phyloP scores from a whole-genome alignment of 1,140 invertebrate species.

The Choristoneura fumiferana region DNA sequence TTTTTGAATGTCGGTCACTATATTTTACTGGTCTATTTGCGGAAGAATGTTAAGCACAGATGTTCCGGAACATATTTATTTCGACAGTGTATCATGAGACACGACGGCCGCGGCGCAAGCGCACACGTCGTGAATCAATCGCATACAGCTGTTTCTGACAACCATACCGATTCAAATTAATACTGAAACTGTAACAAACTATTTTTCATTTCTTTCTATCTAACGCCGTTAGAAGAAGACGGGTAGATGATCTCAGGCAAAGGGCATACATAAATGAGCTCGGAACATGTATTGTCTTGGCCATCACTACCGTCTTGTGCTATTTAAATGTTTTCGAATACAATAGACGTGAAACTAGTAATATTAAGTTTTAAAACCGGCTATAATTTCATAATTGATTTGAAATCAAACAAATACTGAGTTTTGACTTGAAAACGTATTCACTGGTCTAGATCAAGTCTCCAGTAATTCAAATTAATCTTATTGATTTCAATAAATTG shows the following conservation, averaged over 20 bases:
- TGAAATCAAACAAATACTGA: background rate
- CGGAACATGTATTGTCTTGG: constrained; percentile 42
- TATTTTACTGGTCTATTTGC: background rate
- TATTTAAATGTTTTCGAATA: constrained; percentile 28
- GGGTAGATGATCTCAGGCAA: too few relatives aligned
- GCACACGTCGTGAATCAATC: constrained; percentile 37
- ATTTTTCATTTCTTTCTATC: too few relatives aligned
- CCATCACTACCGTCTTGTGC: constrained; percentile 34
- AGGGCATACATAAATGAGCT: too few relatives aligned
- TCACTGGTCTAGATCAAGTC: too few relatives aligned
- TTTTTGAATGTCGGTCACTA: too few relatives aligned
- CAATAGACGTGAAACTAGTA: too few relatives aligned
- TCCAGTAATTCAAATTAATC: too few relatives aligned
- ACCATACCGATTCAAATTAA: background rate
- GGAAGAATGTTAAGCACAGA: constrained; percentile 10
- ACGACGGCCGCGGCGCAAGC: background rate
- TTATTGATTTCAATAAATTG: too few relatives aligned
- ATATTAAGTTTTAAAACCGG: background rate
- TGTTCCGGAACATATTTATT: constrained; percentile 13
- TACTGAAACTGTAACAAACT: too few relatives aligned
- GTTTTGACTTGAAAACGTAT: too few relatives aligned
- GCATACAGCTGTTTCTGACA: constrained; percentile 49
- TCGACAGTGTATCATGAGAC: constrained; percentile 6
- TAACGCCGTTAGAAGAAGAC: too few relatives aligned
- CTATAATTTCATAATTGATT: background rate